Base-by-base conservation (phyloP, 1,140 invertebrate genomes). In the Drosophila erecta region DNA sequence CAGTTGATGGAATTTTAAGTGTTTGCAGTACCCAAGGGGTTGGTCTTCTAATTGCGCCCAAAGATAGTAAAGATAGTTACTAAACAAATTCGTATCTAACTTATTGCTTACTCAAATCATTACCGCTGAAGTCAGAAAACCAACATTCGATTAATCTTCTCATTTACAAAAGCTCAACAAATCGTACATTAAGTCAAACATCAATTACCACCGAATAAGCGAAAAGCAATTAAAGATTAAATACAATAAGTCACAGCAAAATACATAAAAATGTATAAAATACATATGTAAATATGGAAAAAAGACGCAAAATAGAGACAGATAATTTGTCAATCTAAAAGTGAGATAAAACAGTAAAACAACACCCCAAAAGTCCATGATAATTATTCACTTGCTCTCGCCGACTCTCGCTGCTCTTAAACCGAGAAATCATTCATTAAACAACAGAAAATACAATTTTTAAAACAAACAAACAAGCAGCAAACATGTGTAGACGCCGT, bases 391-490 rank as follows among this genome's bases (percentile, higher is more conserved):
- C 76, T 78, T 87, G 81, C 64, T 81, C 58, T 47, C 59, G 58
- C 43, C 71, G 51, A 38, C 47, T 44, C 41, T 30, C 61, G 30
- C 47, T 51, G 38, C 50, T 58, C 53, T 61, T 62, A 56, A 56
- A 71, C 79, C 71, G 58, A 77, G 74, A 87, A 87, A 87, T 79
- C 76, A 75, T 86, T 86, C 81, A 86, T 86, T 83, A 73, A 76
- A 76, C 73, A 84, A 73, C 76, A 50, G 35, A 62, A 73, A 73
- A 74, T 64, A 74, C 51, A 64, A 74, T 74, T 64, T 76, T 86
- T 73, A 84, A 90, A 76, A 86, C 87, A 90, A 86, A 86, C 64
- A 81, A 79, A 76, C 70, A 80, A 80, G 77, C 86, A 81, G 70
- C 83, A 78, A 79, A 86, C 81, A 86, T 87, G 83, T 86, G 81